phyloP scores from a whole-genome alignment of 2,113 vertebrate genomes.

The Edolisoma coerulescens region DNA sequence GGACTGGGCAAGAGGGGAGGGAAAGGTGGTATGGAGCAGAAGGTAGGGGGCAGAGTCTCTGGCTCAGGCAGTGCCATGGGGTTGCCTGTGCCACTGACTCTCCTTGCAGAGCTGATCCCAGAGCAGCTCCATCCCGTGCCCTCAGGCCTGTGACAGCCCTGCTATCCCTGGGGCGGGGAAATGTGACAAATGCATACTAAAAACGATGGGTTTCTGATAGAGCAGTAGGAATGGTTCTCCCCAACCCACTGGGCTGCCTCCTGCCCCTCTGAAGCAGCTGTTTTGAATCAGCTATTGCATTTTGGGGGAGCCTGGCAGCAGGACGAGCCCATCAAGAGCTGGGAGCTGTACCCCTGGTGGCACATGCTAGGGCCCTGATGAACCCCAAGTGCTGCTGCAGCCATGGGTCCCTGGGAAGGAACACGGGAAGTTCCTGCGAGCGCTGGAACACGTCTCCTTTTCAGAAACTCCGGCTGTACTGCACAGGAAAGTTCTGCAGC shows the following conservation, averaged over 20 bases:
- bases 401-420: accelerated
- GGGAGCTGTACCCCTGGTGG: neutral
- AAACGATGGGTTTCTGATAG: neutral
- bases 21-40: neutral
- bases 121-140: neutral
- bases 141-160: neutral
- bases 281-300: neutral
- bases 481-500: neutral
- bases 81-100: neutral
- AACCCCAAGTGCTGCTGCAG: neutral
- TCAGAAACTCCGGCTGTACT: neutral
- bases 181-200: neutral
- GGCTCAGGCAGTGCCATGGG: neutral
- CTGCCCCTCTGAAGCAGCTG: neutral
- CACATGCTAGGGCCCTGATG: neutral
- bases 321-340: neutral
- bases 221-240: neutral
- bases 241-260: accelerated
- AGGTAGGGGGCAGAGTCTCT: neutral
- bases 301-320: neutral
- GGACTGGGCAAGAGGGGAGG: neutral
- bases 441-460: neutral
- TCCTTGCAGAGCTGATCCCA: neutral
- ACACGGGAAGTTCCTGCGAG: neutral
- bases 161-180: neutral